phyloP scores from a whole-genome alignment of 2,113 vertebrate species.

The Mobula hypostoma region DNA sequence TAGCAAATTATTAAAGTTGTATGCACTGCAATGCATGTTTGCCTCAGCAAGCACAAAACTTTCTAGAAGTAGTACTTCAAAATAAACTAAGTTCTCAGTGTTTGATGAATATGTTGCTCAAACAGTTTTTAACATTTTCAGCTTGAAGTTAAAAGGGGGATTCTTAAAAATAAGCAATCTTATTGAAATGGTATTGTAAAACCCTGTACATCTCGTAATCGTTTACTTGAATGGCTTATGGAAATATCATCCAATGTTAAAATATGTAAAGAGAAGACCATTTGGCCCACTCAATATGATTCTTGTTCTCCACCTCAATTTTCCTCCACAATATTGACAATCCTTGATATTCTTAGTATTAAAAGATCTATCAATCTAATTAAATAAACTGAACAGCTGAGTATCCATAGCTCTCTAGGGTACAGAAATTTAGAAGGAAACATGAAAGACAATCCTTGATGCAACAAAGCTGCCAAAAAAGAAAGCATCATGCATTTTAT shows the following conservation, averaged over 20 bases:
- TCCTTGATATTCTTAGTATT: too few species aligned
- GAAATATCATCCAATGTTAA: constrained; percentile 11
- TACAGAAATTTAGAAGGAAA: constrained; percentile 21
- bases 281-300: too few species aligned
- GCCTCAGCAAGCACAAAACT: not conserved
- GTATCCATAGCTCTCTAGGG: too few species aligned
- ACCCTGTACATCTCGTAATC: not conserved
- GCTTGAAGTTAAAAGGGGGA: not conserved
- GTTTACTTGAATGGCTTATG: not conserved
- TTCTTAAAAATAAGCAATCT: not conserved
- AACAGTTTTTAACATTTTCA: not conserved
- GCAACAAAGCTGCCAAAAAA: constrained; percentile 31
- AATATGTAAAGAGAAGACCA: not conserved
- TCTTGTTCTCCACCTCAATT: too few species aligned
- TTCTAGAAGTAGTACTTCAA: not conserved
- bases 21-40: not conserved
- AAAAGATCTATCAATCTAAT: too few species aligned
- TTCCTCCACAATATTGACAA: too few species aligned
- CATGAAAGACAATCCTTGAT: constrained; percentile 25
- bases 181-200: too few species aligned
- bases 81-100: not conserved
- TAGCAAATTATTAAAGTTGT: not conserved
- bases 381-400: too few species aligned
- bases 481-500: constrained; percentile 36
- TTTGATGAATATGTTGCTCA: not conserved